Evolutionary conservation across 92 coral and sea anemone species (phyloP).

Genomic region (Scolanthus callimorphus): DNA sequence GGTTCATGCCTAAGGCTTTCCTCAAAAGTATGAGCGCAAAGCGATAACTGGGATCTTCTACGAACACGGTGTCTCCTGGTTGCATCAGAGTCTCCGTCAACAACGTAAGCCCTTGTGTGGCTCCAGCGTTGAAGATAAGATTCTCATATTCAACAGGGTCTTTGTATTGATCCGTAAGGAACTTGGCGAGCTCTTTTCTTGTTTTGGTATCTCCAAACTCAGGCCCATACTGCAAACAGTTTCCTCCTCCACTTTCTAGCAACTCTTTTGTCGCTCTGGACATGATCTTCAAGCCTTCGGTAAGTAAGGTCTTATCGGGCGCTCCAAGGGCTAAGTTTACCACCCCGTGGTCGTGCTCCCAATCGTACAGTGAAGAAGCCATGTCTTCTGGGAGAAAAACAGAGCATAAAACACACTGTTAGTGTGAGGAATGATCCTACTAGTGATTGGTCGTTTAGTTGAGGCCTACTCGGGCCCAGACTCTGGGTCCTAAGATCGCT

Average conservation of each 20-base stretch:
- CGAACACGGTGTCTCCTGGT: conserved; percentile 68
- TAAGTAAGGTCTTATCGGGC: conserved; percentile 46
- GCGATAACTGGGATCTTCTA: conserved; percentile 88
- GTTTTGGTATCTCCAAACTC: conserved; percentile 45
- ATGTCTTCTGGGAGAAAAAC: too few species aligned
- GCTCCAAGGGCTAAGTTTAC: conserved; percentile 44
- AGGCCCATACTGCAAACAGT: conserved; percentile 80
- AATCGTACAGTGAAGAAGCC: too few species aligned
- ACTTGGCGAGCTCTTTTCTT: conserved; percentile 71
- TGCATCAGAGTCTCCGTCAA: conserved; percentile 36
- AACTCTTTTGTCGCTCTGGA: conserved; percentile 29
- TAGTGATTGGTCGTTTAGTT: too few species aligned
- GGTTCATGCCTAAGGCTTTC: conserved; percentile 58
- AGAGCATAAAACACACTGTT: too few species aligned
- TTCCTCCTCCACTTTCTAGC: conserved; percentile 33
- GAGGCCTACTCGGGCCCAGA: too few species aligned
- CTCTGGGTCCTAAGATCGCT: too few species aligned
- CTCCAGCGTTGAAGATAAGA: conserved; percentile 76
- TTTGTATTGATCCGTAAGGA: conserved; percentile 51
- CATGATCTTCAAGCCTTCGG: conserved; percentile 49
- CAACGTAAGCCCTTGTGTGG: conserved; percentile 64
- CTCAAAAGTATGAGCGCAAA: conserved; percentile 39
- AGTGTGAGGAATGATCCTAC: too few species aligned
- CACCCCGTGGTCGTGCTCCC: conserved; percentile 11
- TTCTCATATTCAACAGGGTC: conserved; percentile 49